phyloP scores from a whole-genome alignment of 2,113 vertebrate species.

The Notiomystis cincta region DNA sequence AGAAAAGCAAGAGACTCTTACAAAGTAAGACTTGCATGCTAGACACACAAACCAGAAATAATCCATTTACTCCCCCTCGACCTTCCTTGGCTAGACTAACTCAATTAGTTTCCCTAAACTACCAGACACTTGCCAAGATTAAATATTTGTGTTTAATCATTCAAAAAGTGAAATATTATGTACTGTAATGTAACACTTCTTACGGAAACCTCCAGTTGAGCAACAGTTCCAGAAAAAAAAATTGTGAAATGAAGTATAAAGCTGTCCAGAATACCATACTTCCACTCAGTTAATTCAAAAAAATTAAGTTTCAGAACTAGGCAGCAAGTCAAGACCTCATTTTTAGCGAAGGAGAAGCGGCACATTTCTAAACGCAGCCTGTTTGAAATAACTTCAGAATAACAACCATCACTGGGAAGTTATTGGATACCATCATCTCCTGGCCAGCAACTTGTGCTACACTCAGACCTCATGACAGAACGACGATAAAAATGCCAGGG shows the following conservation, averaged over 20 bases:
- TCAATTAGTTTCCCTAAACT: slow-evolving; percentile 34
- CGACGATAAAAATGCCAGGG: neutral
- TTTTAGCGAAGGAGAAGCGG: neutral
- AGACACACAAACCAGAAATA: slow-evolving; percentile 35
- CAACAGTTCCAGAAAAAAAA: slow-evolving; percentile 28
- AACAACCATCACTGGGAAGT: slow-evolving; percentile 23
- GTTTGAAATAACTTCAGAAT: neutral
- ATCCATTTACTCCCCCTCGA: neutral
- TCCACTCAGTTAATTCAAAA: slow-evolving; percentile 7
- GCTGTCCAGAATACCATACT: neutral
- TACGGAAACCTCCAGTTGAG: slow-evolving; percentile 40
- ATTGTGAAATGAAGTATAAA: slow-evolving; percentile 50
- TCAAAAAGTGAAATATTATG: slow-evolving; percentile 54
- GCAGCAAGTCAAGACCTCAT: neutral
- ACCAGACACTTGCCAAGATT: slow-evolving; percentile 33
- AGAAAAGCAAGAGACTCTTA: neutral
- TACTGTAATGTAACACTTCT: neutral
- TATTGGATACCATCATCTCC: neutral
- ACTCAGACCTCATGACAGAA: neutral
- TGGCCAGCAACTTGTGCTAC: neutral
- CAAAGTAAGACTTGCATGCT: neutral
- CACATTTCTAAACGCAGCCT: neutral
- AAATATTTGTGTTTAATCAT: slow-evolving; percentile 58
- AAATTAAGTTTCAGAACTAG: neutral
- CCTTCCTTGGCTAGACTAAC: slow-evolving; percentile 9